Percentiles rank a stretch among this genome's conserved stretches.
These are phyloP conservation scores for Zaprionus obscuricornis DNA, from an alignment of 2,888 invertebrate species.

Conservation along the genomic window DNA sequence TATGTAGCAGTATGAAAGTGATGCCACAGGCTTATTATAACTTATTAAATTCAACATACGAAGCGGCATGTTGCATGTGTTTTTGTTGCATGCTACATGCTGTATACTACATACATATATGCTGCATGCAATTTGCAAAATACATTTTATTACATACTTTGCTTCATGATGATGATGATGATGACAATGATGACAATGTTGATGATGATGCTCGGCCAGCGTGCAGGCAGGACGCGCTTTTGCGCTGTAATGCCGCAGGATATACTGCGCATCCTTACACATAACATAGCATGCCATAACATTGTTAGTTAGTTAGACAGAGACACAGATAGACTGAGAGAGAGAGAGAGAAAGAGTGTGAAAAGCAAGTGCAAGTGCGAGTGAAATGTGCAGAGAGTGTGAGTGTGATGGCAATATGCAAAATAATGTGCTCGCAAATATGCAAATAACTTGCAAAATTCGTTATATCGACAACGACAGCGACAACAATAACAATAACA, in stretches of 20 bases:
- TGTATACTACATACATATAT: conserved; percentile 21
- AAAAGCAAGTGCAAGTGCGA: background rate
- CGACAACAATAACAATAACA: too few relatives aligned
- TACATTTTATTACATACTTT: conserved; percentile 62
- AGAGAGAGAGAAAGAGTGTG: conserved; percentile 9
- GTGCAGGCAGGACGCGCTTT: conserved; percentile 6
- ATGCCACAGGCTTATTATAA: conserved; percentile 23
- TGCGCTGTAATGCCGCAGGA: conserved; percentile 70
- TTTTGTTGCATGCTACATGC: background rate
- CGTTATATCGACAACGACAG: conserved; percentile 56
- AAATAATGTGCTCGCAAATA: conserved; percentile 59
- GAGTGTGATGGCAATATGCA: conserved; percentile 2
- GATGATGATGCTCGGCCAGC: too few relatives aligned
- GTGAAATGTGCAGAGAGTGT: background rate
- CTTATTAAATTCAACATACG: conserved; percentile 49
- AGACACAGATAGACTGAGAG: background rate
- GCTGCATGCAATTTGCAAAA: conserved; percentile 56
- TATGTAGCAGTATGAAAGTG: background rate
- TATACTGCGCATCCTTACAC: conserved; percentile 74
- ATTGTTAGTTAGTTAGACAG: background rate
- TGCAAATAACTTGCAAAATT: conserved; percentile 72
- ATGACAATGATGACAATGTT: background rate
- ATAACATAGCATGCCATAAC: too few relatives aligned
- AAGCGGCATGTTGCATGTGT: background rate
- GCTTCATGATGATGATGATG: background rate